Evolutionary conservation across 1,140 invertebrate genomes (phyloP).

Genomic region (Radopholus similis): DNA sequence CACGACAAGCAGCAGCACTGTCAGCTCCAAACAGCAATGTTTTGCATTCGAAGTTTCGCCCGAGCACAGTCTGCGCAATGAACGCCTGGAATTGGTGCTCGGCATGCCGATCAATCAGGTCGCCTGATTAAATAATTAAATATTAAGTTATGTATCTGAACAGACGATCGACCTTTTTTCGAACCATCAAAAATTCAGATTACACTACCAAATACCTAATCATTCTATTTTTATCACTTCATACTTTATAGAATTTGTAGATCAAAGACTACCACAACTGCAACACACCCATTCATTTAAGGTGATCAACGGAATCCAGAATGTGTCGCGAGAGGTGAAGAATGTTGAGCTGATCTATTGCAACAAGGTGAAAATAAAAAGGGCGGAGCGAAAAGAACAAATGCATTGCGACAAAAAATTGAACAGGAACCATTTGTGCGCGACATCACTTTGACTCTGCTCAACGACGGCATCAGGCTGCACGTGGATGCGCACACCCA

Average conservation of each 20-base stretch:
- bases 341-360: constrained; percentile 53
- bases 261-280: background rate
- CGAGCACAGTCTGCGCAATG: constrained; percentile 48
- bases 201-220: background rate
- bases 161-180: background rate
- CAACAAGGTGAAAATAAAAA: constrained; percentile 47
- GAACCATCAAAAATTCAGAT: background rate
- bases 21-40: too few relatives aligned
- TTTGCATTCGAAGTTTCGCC: constrained; percentile 51
- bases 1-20: too few relatives aligned
- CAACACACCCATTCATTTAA: too few relatives aligned
- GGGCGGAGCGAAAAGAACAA: background rate
- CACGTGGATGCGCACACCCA: constrained; percentile 49
- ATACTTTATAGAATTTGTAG: too few relatives aligned
- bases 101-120: constrained; percentile 57
- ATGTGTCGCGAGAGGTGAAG: constrained; percentile 41
- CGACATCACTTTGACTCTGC: constrained; percentile 53
- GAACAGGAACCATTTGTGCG: constrained; percentile 48
- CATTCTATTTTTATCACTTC: background rate
- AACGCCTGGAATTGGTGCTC: constrained; percentile 52
- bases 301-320: constrained; percentile 45
- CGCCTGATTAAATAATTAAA: background rate
- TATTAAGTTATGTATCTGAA: too few relatives aligned
- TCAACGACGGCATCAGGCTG: constrained; percentile 53
- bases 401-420: constrained; percentile 3